Conservation (phyloP, 2,113 vertebrate genomes). For the Takifugu flavidus region DNA sequence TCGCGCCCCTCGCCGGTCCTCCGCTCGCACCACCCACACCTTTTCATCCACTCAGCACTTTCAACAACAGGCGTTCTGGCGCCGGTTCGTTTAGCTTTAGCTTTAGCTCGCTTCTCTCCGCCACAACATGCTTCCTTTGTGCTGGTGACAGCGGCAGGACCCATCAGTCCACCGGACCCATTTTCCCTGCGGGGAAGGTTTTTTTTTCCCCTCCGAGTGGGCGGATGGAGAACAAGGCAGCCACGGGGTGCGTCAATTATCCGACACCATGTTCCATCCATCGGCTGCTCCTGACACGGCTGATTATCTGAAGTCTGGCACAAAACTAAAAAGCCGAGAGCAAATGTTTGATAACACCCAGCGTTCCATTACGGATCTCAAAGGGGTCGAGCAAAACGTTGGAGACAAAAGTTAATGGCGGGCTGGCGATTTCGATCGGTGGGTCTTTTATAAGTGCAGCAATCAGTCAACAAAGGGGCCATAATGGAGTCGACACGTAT, state of each 20-base stretch:
- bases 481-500: conserved; percentile 8
- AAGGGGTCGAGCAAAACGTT: conserved; percentile 15
- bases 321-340: conserved; percentile 8
- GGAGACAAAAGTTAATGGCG: conserved; percentile 30
- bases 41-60: conserved; percentile 35
- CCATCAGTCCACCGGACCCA: conserved; percentile 35
- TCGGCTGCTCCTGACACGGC: conserved; percentile 47
- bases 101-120: conserved; percentile 14
- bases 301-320: conserved; percentile 56
- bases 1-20: conserved; percentile 6
- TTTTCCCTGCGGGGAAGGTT: conserved; percentile 43
- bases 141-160: conserved; percentile 42
- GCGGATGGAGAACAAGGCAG: conserved; percentile 49
- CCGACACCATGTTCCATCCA: conserved; percentile 47
- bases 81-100: neutral
- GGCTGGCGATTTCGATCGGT: conserved; percentile 57
- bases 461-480: conserved; percentile 49
- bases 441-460: conserved; percentile 40
- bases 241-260: conserved; percentile 62
- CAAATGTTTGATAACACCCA: conserved; percentile 47
- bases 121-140: conserved; percentile 36
- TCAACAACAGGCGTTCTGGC: conserved; percentile 31
- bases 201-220: conserved; percentile 46
- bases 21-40: conserved; percentile 31
- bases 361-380: conserved; percentile 49